phyloP scores from a whole-genome alignment of 2,888 invertebrate genomes.

The Chrysopilus asiliformis region DNA sequence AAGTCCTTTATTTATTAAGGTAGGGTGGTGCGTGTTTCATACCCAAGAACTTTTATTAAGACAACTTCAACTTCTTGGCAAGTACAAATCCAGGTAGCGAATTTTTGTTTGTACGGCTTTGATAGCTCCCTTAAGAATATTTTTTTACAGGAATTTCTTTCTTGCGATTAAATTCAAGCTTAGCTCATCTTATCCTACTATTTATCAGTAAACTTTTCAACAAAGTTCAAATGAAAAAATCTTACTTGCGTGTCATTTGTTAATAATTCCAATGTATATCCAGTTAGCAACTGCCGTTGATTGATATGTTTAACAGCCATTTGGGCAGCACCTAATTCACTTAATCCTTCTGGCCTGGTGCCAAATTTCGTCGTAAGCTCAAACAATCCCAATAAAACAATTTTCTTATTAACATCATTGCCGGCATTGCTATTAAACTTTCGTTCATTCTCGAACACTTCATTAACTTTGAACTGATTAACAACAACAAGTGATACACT shows the following conservation, averaged over 20 bases:
- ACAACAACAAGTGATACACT: conserved; percentile 13
- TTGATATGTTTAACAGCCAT: conserved; percentile 73
- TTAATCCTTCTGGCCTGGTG: conserved; percentile 52
- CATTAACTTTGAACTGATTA: conserved; percentile 32
- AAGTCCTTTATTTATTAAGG: too few species aligned
- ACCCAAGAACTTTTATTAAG: too few species aligned
- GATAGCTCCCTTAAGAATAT: too few species aligned
- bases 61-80: too few species aligned
- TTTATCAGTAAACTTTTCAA: too few species aligned
- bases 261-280: conserved; percentile 59
- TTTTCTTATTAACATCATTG: conserved; percentile 27
- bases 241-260: conserved; percentile 78
- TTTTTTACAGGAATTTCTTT: too few species aligned
- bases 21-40: too few species aligned
- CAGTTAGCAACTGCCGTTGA: conserved; percentile 47
- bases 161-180: too few species aligned
- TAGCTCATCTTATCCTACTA: too few species aligned
- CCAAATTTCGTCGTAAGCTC: conserved; percentile 56
- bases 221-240: conserved; percentile 4
- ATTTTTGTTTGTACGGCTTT: too few species aligned
- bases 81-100: too few species aligned
- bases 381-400: conserved; percentile 64
- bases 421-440: conserved; percentile 12
- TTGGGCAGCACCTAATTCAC: conserved; percentile 63
- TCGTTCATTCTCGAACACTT: conserved; percentile 34